Evolutionary conservation across 2,113 vertebrate species (phyloP).

Genomic region (Semnornis frantzii): DNA sequence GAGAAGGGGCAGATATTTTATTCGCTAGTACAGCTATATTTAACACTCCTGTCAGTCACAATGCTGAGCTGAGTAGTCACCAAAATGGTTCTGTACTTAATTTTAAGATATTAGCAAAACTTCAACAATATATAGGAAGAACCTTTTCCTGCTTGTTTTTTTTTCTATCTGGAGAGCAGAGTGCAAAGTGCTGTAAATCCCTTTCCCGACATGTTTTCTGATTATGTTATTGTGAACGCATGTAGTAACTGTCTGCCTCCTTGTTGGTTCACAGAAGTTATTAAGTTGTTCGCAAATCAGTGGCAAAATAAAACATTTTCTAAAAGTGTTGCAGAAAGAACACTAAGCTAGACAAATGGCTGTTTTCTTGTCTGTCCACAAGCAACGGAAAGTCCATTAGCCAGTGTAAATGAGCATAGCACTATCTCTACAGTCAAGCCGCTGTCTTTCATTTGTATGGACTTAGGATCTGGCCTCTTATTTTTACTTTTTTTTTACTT

Average conservation of each 20-base stretch:
- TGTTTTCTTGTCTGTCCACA: constrained; percentile 39
- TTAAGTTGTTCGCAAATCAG: constrained; percentile 53
- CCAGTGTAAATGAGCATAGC: constrained; percentile 29
- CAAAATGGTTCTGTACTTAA: constrained; percentile 32
- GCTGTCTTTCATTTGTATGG: neutral
- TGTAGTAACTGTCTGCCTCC: constrained; percentile 40
- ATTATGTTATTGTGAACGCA: constrained; percentile 47
- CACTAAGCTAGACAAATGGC: constrained; percentile 26
- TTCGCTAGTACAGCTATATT: neutral
- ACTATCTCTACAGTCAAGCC: neutral
- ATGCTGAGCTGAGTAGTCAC: neutral
- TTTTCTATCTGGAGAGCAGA: constrained; percentile 36
- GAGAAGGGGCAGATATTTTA: neutral
- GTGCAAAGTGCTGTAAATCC: neutral
- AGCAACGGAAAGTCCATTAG: constrained; percentile 49
- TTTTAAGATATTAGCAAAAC: constrained; percentile 21
- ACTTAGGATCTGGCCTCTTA: constrained; percentile 5
- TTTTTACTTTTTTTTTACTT: neutral
- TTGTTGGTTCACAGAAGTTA: constrained; percentile 62
- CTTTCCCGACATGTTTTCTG: neutral
- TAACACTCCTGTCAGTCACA: constrained; percentile 6
- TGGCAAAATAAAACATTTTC: constrained; percentile 51
- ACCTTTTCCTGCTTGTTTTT: constrained; percentile 17
- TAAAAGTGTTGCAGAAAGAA: constrained; percentile 5
- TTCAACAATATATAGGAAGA: constrained; percentile 23